Evolutionary conservation across 2,888 invertebrate species (phyloP), one percentile per base, ranked within the genome.

Genomic region (Orchestes rusci): DNA sequence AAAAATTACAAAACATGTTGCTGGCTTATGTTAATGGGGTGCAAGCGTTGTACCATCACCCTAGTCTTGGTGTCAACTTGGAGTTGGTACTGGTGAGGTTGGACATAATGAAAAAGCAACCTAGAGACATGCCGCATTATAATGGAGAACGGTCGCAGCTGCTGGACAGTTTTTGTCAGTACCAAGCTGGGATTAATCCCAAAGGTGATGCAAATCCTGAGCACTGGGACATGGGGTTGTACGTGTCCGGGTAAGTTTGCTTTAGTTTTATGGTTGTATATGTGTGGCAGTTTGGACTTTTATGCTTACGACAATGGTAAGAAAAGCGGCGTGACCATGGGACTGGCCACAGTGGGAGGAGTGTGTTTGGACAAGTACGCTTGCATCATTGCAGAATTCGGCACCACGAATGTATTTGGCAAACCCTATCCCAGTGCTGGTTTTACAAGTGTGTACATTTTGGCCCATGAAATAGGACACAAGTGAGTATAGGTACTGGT

Each of bases 381-480:
- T 10, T 87, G 87, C 60, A 79, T 87, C 12, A 85, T 88, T 34
- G 80, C 83, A 2, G 86, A 88, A 71, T 75, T 86, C 55, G 86
- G 86, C 30, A 78, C 82, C 1, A 76, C 77, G 1, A 84, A 84
- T 67, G 67, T 75, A 31, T 76, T 80, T 56, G 84, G 85, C 34
- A 79, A 83, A 51, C 85, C 86, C 2, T 86, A 84, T 67, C 86
- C 86, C 3, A 86, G 86, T 27, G 83, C 86, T 16, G 86, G 87
- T n/a, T 85, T 86, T 64, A 84, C 84, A 13, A 84, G 86, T 37
- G 82, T 87, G 57, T 87, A 84, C 66, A 82, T 87, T 60, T 75
- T 85, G 50, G 86, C 86, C 1, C 87, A 87, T 64, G 88, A 87
- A 72, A 85, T 88, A 48, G 87, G 86, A 50, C 87, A 84, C 68